Conservation (phyloP, 2,888 invertebrate genomes). For the Harmothoe impar region DNA sequence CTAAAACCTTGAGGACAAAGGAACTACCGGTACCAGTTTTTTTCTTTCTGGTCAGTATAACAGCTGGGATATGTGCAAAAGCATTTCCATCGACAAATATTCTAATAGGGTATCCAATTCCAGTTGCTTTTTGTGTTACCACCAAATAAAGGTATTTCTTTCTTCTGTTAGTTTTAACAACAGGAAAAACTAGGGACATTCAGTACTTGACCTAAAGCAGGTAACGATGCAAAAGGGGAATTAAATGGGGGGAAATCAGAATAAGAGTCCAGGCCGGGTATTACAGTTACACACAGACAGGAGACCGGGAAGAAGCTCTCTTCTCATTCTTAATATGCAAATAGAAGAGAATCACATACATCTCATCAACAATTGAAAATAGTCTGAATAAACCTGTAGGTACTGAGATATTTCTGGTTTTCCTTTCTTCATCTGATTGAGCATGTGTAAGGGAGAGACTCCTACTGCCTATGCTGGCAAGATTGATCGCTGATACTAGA, state of each 20-base stretch:
- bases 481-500: conserved; percentile 41
- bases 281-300: conserved; percentile 49
- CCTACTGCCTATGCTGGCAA: conserved; percentile 51
- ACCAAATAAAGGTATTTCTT: background rate
- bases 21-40: background rate
- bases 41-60: background rate
- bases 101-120: too few relatives aligned
- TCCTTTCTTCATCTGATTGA: conserved; percentile 43
- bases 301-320: conserved; percentile 15
- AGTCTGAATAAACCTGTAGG: conserved; percentile 54
- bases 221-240: background rate
- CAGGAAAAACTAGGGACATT: background rate
- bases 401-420: conserved; percentile 53
- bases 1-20: background rate
- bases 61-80: too few relatives aligned
- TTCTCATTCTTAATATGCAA: conserved; percentile 13
- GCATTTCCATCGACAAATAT: too few relatives aligned
- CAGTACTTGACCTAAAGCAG: background rate
- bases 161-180: background rate
- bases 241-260: background rate
- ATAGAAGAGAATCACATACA: conserved; percentile 46
- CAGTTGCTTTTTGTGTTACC: too few relatives aligned
- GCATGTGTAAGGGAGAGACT: conserved; percentile 36
- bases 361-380: conserved; percentile 26
- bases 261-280: conserved; percentile 18